Evolutionary conservation across 2,113 vertebrate genomes (phyloP).

Genomic region (Gasterosteus nipponicus): DNA sequence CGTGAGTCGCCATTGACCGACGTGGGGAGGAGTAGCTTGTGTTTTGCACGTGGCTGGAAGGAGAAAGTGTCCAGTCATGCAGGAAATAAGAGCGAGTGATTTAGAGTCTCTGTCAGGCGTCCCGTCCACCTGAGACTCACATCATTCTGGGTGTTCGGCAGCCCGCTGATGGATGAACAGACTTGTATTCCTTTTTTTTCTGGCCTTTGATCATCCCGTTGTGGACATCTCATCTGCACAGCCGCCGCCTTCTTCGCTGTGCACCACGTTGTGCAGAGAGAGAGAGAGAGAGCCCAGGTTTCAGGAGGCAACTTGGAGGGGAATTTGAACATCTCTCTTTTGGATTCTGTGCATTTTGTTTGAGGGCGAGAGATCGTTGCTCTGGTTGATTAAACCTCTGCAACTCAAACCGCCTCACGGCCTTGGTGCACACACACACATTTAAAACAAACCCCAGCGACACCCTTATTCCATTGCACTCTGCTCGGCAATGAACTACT

Average conservation of each 20-base stretch:
- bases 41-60: slow-evolving; percentile 53
- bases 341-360: slow-evolving; percentile 22
- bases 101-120: slow-evolving; percentile 61
- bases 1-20: slow-evolving; percentile 54
- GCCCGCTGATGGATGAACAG: slow-evolving; percentile 67
- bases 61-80: slow-evolving; percentile 73
- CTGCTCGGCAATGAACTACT: slow-evolving; percentile 69
- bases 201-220: slow-evolving; percentile 73
- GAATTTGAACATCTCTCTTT: slow-evolving; percentile 18
- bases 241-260: slow-evolving; percentile 40
- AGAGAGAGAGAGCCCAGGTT: not conserved
- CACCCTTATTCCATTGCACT: slow-evolving; percentile 54
- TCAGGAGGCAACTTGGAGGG: slow-evolving; percentile 50
- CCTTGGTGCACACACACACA: slow-evolving; percentile 50
- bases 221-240: slow-evolving; percentile 60
- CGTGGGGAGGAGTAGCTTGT: slow-evolving; percentile 62
- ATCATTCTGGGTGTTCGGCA: slow-evolving; percentile 67
- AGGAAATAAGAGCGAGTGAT: slow-evolving; percentile 76
- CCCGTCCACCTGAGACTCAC: slow-evolving; percentile 68
- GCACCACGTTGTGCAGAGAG: slow-evolving; percentile 40
- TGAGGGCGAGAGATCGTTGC: slow-evolving; percentile 29
- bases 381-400: slow-evolving; percentile 66
- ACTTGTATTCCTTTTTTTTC: slow-evolving; percentile 68
- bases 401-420: slow-evolving; percentile 55
- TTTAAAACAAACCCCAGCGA: slow-evolving; percentile 22